phyloP scores from a whole-genome alignment of 2,113 vertebrate species.

The Microcebus lehilahytsara region DNA sequence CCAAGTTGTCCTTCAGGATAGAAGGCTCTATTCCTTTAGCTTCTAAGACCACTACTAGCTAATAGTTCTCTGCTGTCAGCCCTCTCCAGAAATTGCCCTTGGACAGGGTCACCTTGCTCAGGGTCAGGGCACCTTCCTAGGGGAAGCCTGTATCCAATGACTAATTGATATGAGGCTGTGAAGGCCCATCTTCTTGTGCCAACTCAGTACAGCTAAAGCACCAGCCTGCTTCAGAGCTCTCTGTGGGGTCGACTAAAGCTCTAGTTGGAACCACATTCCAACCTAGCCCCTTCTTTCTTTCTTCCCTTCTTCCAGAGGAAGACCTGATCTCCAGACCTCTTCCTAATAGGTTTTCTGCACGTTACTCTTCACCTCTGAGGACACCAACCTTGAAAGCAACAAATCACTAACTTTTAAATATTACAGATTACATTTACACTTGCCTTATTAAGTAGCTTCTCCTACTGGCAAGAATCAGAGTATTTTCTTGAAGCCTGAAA shows the following conservation, averaged over 20 bases:
- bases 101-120: neutral
- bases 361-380: neutral
- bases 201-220: neutral
- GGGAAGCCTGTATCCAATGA: neutral
- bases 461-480: neutral
- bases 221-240: neutral
- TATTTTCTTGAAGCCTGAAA: conserved; percentile 19
- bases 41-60: neutral
- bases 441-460: neutral
- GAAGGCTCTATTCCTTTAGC: neutral
- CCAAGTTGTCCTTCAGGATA: neutral
- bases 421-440: neutral
- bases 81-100: neutral
- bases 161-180: neutral
- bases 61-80: neutral
- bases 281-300: neutral
- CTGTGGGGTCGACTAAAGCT: neutral
- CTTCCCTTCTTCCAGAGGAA: neutral
- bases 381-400: neutral
- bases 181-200: neutral
- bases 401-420: neutral
- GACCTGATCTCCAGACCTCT: neutral
- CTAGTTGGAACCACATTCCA: neutral
- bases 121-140: neutral
- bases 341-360: neutral